Conservation (phyloP, 2,113 vertebrate species). For the Rhodinocichla rosea region DNA sequence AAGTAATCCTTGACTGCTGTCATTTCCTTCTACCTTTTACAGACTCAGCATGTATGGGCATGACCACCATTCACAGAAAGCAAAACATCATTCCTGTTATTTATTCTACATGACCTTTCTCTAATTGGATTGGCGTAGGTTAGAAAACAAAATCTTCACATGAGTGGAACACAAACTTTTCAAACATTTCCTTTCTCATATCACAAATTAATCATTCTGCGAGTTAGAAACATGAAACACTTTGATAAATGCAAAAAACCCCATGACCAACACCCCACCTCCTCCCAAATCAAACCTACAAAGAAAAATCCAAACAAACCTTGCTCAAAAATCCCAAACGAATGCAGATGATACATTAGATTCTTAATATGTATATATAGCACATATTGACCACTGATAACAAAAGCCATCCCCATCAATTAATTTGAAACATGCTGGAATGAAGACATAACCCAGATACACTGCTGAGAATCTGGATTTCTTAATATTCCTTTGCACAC, state of each 20-base stretch:
- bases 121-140: rapidly evolving
- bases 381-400: neutral
- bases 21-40: neutral
- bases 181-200: neutral
- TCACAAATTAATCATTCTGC: neutral
- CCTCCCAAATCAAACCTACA: neutral
- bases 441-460: neutral
- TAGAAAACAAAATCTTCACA: neutral
- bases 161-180: neutral
- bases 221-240: neutral
- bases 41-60: neutral
- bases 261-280: rapidly evolving
- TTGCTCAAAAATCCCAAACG: neutral
- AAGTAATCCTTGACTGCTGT: neutral
- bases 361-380: neutral
- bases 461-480: neutral
- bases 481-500: neutral
- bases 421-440: neutral
- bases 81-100: neutral
- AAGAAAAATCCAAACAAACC: neutral
- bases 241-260: neutral
- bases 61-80: neutral
- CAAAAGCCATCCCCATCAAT: neutral
- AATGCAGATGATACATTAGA: neutral
- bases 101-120: neutral